phyloP scores from a whole-genome alignment of 2,888 invertebrate species.

The Chaetogeoica ovagalla region DNA sequence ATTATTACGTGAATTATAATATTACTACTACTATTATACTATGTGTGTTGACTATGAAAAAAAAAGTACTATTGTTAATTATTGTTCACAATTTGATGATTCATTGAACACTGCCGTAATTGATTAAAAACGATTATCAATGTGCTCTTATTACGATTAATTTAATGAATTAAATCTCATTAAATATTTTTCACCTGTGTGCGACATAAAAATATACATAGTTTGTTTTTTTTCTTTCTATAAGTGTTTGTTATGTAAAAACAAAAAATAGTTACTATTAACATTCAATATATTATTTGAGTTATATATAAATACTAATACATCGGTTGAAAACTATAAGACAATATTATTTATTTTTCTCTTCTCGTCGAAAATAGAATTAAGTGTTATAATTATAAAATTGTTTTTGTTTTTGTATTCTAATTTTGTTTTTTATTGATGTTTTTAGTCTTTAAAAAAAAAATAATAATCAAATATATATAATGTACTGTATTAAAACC shows the following conservation, averaged over 20 bases:
- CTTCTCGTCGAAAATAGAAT: background rate
- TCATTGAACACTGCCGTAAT: conserved; percentile 26
- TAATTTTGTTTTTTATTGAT: conserved; percentile 12
- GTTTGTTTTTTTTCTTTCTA: too few relatives aligned
- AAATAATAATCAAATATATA: conserved; percentile 10
- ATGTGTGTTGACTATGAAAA: conserved; percentile 4
- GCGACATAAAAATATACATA: too few relatives aligned
- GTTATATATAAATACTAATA: background rate
- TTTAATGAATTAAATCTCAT: background rate
- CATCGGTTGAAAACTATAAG: background rate
- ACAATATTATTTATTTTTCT: conserved; percentile 4
- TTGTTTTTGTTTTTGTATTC: conserved; percentile 1
- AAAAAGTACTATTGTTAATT: background rate
- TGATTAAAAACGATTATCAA: background rate
- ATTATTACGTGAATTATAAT: conserved; percentile 21
- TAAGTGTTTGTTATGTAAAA: too few relatives aligned
- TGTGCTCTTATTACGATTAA: background rate
- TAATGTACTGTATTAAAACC: background rate
- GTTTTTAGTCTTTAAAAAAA: background rate
- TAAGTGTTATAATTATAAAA: background rate
- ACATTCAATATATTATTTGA: background rate
- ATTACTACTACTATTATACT: background rate
- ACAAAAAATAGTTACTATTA: too few relatives aligned
- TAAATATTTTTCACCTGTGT: background rate
- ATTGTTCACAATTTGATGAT: conserved; percentile 1